A percentile compares a stretch with the other conserved stretches of the same genome.
These are phyloP conservation scores for Lichenostomus cassidix DNA, from an alignment of 2,113 vertebrate species.

Conservation along the genomic window DNA sequence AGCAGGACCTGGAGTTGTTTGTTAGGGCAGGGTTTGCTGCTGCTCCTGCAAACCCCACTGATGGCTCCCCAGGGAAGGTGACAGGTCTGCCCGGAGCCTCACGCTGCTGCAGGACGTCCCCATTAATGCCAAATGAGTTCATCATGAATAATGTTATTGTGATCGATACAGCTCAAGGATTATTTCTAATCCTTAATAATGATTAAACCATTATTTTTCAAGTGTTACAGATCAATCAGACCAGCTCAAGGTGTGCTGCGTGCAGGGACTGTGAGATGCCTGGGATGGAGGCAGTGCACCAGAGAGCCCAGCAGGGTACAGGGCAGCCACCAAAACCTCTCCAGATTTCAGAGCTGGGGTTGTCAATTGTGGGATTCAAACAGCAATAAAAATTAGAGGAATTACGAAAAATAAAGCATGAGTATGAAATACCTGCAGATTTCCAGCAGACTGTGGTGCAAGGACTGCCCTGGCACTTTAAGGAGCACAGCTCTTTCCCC, in stretches of 20 bases:
- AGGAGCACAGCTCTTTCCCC: background rate
- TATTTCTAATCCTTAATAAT: conserved; percentile 77
- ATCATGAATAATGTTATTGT: conserved; percentile 66
- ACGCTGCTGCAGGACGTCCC: background rate
- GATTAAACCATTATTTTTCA: conserved; percentile 77
- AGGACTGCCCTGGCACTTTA: background rate
- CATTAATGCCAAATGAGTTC: conserved; percentile 56
- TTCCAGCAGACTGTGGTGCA: background rate
- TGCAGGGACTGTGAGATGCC: conserved; percentile 58
- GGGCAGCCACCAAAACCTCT: background rate
- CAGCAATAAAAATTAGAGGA: background rate
- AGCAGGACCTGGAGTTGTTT: background rate
- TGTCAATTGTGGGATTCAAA: background rate
- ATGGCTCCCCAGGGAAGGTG: background rate
- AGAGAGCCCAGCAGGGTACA: background rate
- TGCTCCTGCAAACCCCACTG: background rate
- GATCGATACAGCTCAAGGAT: conserved; percentile 68
- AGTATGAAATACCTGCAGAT: background rate
- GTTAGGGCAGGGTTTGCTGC: background rate
- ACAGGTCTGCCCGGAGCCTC: rapidly evolving
- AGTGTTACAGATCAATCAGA: conserved; percentile 75
- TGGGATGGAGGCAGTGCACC: background rate
- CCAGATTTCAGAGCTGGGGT: background rate
- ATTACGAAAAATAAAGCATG: background rate
- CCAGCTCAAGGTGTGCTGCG: conserved; percentile 41